These are phyloP conservation scores for Drosophila lini DNA, from an alignment of 1,140 invertebrate species.

Conservation along the genomic window DNA sequence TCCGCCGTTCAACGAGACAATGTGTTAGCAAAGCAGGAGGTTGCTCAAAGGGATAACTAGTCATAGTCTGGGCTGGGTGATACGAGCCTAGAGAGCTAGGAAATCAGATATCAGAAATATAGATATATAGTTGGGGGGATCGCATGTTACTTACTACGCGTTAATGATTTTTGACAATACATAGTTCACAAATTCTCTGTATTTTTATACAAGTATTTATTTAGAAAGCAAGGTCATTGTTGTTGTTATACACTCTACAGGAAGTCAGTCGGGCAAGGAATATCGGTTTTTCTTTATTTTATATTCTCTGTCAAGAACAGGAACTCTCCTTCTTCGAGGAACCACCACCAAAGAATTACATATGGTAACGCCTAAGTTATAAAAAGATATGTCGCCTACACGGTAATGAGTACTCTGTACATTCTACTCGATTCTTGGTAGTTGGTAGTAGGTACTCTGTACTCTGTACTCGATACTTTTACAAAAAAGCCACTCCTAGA, in stretches of 20 bases:
- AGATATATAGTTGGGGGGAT: conserved; percentile 15
- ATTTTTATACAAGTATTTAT: conserved; percentile 81
- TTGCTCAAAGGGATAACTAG: conserved; percentile 33
- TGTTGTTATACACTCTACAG: conserved; percentile 51
- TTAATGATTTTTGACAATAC: conserved; percentile 80
- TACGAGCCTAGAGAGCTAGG: not conserved
- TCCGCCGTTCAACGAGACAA: conserved; percentile 84
- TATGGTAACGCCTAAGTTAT: conserved; percentile 13
- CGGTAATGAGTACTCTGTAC: not conserved
- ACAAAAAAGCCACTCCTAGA: conserved; percentile 22
- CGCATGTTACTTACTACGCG: conserved; percentile 42
- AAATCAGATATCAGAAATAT: conserved; percentile 39
- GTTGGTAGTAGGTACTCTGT: too few relatives aligned
- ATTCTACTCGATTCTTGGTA: too few relatives aligned
- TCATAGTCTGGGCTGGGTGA: conserved; percentile 19
- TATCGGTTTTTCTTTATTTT: conserved; percentile 12
- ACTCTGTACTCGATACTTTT: not conserved
- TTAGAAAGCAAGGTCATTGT: conserved; percentile 61
- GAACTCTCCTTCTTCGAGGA: conserved; percentile 10
- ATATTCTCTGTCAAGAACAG: conserved; percentile 7
- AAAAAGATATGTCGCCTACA: not conserved
- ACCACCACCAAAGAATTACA: conserved; percentile 35
- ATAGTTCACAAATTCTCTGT: conserved; percentile 73
- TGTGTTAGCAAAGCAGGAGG: conserved; percentile 67
- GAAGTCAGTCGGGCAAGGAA: conserved; percentile 19